Evolutionary conservation across 2,888 invertebrate species (phyloP), one percentile per base, ranked within the genome.

Genomic region (Dichetophora obliterata): DNA sequence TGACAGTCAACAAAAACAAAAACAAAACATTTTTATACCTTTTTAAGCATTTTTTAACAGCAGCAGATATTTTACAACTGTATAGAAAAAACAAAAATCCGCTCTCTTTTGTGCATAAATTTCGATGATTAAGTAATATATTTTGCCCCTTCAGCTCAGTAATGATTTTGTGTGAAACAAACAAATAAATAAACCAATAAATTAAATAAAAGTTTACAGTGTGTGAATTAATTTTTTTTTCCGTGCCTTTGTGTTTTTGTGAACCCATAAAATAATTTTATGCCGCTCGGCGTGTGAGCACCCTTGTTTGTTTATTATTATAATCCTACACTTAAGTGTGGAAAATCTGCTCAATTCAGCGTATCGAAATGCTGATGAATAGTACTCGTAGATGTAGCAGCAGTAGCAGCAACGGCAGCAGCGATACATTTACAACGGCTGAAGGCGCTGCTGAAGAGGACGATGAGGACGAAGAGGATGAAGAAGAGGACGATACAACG

Each of bases 311-410:
- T 16, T 65, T 6, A 54, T 54, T 54, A 54, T 22, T 54, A 22
- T 43, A 43, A 43, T 43, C 43, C 43, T 2, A 43, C 43, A 43
- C 43, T 43, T 43, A 43, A 43, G 43, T 43, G 14, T 43, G 14
- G 11, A 43, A 43, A 43, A 43, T 54, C 34, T 63, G 16, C 63
- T 43, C 66, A 48, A 43, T 48, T 19, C 37, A 66, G 43, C 66
- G 8, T 22, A n/a, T n/a, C 34, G 84, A 78, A 73, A 86, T 86
- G 86, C 82, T 82, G 65, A 81, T 82, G 80, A 83, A 83, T 77
- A 85, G 81, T 31, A 31, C 31, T 31, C 31, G 5, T 72, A 78
- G 75, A 54, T 50, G 70, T 31, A 54, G 70, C 50, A 61, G 66
- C 24, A 48, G 75, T 52, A 72, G 80, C 78, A 75, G 78, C 75